Conservation (phyloP, 2,888 invertebrate genomes). For the Caenorhabditis wallacei region DNA sequence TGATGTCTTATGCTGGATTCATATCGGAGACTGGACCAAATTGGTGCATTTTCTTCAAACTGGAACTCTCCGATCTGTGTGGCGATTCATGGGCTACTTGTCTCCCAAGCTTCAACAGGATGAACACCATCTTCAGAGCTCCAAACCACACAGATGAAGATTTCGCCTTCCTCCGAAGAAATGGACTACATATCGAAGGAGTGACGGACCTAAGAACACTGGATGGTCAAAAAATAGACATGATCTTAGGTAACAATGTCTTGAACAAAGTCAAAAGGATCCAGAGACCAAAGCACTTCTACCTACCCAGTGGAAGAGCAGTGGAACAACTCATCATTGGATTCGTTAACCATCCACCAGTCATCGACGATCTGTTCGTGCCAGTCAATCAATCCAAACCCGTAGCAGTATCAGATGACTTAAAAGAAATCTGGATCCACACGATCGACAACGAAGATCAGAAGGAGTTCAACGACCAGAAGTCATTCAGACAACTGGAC, state of each 20-base stretch:
- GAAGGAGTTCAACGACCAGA: too few species aligned
- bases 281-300: neutral
- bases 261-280: neutral
- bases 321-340: neutral
- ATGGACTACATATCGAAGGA: neutral
- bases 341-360: slow-evolving; percentile 9
- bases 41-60: neutral
- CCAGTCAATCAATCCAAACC: neutral
- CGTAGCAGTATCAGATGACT: neutral
- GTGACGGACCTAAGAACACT: neutral
- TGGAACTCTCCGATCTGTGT: neutral
- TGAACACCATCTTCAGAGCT: neutral
- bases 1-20: neutral
- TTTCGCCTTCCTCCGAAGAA: neutral
- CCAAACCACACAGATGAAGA: neutral
- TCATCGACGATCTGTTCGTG: neutral
- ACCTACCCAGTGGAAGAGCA: slow-evolving; percentile 6
- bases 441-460: neutral
- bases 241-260: slow-evolving; percentile 11
- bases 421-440: neutral
- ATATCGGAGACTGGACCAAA: neutral
- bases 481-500: neutral
- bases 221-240: neutral
- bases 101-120: neutral
- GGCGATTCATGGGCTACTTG: neutral